phyloP scores from a whole-genome alignment of 2,113 vertebrate species.

The Corythornis cristatus region DNA sequence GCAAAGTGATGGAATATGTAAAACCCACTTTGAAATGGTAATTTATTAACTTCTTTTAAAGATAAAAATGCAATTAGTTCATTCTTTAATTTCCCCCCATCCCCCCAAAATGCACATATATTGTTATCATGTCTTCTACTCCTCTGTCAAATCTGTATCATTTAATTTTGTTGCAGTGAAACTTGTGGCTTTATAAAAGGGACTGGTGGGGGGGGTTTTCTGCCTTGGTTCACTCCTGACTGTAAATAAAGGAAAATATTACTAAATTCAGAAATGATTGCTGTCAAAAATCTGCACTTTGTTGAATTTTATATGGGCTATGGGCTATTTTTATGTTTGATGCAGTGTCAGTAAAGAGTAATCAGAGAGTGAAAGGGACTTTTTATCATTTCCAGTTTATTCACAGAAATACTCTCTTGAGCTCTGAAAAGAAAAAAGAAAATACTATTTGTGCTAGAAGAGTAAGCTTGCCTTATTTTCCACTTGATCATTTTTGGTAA shows the following conservation, averaged over 20 bases:
- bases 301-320: constrained; percentile 17
- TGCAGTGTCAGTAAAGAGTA: constrained; percentile 25
- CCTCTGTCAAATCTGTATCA: constrained; percentile 27
- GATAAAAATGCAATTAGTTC: constrained; percentile 75
- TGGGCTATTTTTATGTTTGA: constrained; percentile 30
- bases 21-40: constrained; percentile 74
- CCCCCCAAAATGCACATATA: not conserved
- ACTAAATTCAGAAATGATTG: not conserved
- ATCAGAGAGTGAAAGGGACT: constrained; percentile 23
- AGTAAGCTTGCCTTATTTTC: constrained; percentile 9
- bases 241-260: constrained; percentile 36
- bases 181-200: not conserved
- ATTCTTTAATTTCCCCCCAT: constrained; percentile 50
- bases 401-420: constrained; percentile 31
- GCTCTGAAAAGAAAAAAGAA: not conserved
- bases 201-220: not conserved
- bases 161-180: constrained; percentile 34
- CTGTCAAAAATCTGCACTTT: constrained; percentile 18
- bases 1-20: constrained; percentile 64
- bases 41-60: constrained; percentile 72
- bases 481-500: constrained; percentile 14
- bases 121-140: constrained; percentile 26
- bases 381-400: constrained; percentile 35
- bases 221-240: not conserved
- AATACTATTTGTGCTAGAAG: not conserved